A percentile compares a stretch with the other conserved stretches of the same genome.
Evolutionary conservation across 2,888 invertebrate species (phyloP).

Genomic region (Campaea margaritaria): DNA sequence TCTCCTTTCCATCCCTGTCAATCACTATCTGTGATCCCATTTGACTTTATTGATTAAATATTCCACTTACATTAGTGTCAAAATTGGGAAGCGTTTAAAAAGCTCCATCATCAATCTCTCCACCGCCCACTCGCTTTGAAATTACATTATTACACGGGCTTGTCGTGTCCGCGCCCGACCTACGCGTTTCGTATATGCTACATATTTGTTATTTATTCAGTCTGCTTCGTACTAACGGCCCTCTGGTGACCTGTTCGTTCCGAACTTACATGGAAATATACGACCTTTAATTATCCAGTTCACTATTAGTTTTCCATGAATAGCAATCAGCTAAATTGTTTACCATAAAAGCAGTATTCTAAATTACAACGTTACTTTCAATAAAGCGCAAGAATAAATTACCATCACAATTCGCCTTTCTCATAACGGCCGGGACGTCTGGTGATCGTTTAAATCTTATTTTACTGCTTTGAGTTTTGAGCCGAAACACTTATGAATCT

Average conservation of each 20-base stretch:
- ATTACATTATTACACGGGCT: conserved; percentile 20
- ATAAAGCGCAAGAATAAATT: background rate
- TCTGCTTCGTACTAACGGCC: conserved; percentile 21
- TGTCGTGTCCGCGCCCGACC: conserved; percentile 8
- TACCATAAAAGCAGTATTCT: conserved; percentile 1
- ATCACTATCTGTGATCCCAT: conserved; percentile 32
- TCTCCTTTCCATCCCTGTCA: conserved; percentile 38
- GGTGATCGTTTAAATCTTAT: no score
- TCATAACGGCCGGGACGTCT: no score
- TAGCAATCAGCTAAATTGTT: conserved; percentile 20
- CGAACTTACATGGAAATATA: conserved; percentile 10
- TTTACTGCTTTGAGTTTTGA: no score
- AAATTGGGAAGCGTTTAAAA: conserved; percentile 33
- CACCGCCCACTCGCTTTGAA: conserved; percentile 25
- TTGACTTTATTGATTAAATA: conserved; percentile 27
- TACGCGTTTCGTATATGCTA: background rate
- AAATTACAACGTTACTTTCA: background rate
- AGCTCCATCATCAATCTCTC: conserved; percentile 32
- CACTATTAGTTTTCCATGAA: conserved; percentile 13
- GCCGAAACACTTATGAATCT: no score
- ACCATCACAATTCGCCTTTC: no score
- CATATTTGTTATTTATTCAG: conserved; percentile 8
- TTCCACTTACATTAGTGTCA: conserved; percentile 11
- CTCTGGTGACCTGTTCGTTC: conserved; percentile 20
- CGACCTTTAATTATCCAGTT: conserved; percentile 19